phyloP scores from a whole-genome alignment of 2,113 vertebrate species.

The Cyanoderma ruficeps region DNA sequence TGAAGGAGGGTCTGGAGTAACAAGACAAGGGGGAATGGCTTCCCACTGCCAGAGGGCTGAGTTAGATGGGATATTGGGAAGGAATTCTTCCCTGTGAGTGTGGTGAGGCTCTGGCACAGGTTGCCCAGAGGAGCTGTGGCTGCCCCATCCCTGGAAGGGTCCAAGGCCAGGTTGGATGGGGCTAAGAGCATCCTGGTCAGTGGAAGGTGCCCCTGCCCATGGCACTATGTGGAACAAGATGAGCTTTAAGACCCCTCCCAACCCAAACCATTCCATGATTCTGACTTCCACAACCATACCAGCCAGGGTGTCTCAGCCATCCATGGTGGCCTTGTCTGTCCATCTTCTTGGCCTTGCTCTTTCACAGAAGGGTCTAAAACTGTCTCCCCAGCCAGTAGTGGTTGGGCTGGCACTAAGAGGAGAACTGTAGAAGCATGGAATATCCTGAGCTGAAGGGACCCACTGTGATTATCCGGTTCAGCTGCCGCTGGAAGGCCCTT shows the following conservation, averaged over 20 bases:
- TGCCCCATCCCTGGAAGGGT: not conserved
- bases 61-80: not conserved
- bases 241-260: not conserved
- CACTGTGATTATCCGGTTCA: not conserved
- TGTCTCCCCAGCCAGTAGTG: fast-evolving
- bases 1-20: not conserved
- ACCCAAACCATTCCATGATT: not conserved
- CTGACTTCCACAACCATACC: not conserved
- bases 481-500: not conserved
- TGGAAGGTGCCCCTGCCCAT: not conserved
- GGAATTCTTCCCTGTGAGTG: not conserved
- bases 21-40: not conserved
- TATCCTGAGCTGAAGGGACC: not conserved
- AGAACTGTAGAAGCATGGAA: not conserved
- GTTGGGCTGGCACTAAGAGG: not conserved
- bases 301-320: not conserved
- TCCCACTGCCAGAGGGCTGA: not conserved
- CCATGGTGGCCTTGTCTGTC: not conserved
- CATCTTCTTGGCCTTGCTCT: not conserved
- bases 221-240: not conserved
- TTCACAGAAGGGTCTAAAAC: not conserved
- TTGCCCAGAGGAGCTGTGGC: not conserved
- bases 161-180: not conserved
- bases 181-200: fast-evolving
- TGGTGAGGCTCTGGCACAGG: not conserved